Evolutionary conservation across 1,140 invertebrate species (phyloP), one percentile per base, ranked within the genome.

Genomic region (Pachypeltis micranthus): DNA sequence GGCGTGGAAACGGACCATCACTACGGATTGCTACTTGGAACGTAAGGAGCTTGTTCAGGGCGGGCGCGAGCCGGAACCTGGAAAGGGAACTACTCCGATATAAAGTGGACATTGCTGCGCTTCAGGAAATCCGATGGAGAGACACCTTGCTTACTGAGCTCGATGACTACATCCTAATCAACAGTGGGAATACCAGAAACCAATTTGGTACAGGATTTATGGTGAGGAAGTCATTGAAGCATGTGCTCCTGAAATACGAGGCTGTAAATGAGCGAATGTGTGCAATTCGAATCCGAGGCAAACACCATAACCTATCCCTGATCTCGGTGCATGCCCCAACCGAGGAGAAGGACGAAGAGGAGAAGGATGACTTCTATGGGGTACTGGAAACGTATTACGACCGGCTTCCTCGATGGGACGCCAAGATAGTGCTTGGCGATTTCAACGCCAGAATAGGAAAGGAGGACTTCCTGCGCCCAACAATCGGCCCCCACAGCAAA

Each of bases 401-500:
- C 57, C n/a, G 3, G 14, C 16, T 60, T 4, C 39, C 39, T 25
- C 19, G 19, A 19, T 10, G 65, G 21, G 64, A 65, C 44, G 44
- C 65, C 16, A 63, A 62, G n/a, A 55, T 65, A 28, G 57, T 67
- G 27, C 12, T 65, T 27, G 66, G 66, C 28, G 64, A 67, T 44
- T 39, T 63, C 34, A 66, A 66, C 44, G 63, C 65, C 23, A 60
- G 64, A 62, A 58, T 66, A 39, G 56, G 59, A 26, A 63, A 61
- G 39, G 44, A 57, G 19, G 57, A 39, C 7, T 39, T 10, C 31
- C 55, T 23, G 25, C 29, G 54, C 39, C 23, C 26, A 29, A 64
- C 44, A 44, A 60, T 29, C 31, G 63, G 59, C 55, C 23, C 23
- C 39, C 28, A 76, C 60, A 59, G 73, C 69, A 57, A 65, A 66